These are phyloP conservation scores for Suricata suricatta DNA, from an alignment of 2,113 vertebrate species.

Conservation along the genomic window DNA sequence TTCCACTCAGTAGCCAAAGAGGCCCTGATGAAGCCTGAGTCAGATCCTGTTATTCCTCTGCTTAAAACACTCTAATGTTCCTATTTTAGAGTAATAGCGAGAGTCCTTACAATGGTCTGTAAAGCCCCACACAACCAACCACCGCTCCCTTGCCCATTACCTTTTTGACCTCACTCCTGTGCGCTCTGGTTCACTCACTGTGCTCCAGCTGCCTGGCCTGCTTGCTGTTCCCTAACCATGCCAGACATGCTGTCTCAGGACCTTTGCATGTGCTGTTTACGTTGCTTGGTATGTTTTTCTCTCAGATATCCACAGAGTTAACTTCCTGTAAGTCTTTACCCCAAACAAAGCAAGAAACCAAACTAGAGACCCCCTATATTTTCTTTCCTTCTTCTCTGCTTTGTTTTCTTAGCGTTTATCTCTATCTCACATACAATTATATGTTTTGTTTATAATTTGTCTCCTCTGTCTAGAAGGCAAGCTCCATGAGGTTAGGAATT, in stretches of 20 bases:
- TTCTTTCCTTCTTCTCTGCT: neutral
- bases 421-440: neutral
- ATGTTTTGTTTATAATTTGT: neutral
- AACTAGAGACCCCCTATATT: neutral
- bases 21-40: neutral
- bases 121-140: neutral
- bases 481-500: neutral
- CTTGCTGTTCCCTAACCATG: neutral
- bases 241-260: neutral
- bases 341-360: neutral
- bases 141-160: neutral
- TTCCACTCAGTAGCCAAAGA: neutral
- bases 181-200: neutral
- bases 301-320: neutral
- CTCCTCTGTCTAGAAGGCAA: neutral
- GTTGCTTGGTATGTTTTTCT: neutral
- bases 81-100: neutral
- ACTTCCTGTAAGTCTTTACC: neutral
- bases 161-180: neutral
- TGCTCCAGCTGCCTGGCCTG: neutral
- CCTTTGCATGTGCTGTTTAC: neutral
- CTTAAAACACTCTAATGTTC: neutral
- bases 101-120: neutral
- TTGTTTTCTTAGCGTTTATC: slow-evolving; percentile 4
- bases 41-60: neutral